Evolutionary conservation across 2,888 invertebrate genomes (phyloP).

Genomic region (Eilema depressum): DNA sequence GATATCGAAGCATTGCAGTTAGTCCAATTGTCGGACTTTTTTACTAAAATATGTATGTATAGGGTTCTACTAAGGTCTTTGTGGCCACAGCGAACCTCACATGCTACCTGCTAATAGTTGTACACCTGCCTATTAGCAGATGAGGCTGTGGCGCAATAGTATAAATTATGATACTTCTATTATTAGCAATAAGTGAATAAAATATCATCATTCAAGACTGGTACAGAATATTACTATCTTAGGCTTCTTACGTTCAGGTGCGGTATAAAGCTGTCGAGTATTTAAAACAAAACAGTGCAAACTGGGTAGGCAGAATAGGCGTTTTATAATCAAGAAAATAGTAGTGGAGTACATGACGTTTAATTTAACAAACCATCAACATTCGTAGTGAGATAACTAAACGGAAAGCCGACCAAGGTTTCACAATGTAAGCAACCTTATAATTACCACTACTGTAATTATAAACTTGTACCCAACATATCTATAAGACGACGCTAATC

Average conservation of each 20-base stretch:
- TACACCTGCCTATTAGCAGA: too few relatives aligned
- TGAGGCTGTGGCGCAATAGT: too few relatives aligned
- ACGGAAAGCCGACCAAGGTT: slow-evolving; percentile 73
- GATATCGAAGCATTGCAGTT: too few relatives aligned
- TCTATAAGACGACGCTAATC: slow-evolving; percentile 78
- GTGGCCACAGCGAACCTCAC: too few relatives aligned
- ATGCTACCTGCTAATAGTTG: too few relatives aligned
- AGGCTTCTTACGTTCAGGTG: background rate
- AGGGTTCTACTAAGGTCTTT: too few relatives aligned
- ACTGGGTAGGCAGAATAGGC: slow-evolving; percentile 62
- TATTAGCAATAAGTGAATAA: too few relatives aligned
- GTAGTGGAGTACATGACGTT: slow-evolving; percentile 73
- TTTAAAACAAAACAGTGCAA: slow-evolving; percentile 59
- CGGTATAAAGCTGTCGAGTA: slow-evolving; percentile 15
- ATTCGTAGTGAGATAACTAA: slow-evolving; percentile 73
- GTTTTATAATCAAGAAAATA: slow-evolving; percentile 76
- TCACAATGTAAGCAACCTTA: slow-evolving; percentile 76
- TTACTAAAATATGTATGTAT: too few relatives aligned
- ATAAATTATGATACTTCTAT: too few relatives aligned
- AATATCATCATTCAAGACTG: background rate
- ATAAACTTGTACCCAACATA: slow-evolving; percentile 76
- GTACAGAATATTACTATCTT: background rate
- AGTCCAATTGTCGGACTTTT: too few relatives aligned
- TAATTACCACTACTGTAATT: slow-evolving; percentile 85
- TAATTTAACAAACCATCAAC: slow-evolving; percentile 84